A percentile compares a stretch with the other conserved stretches of the same genome.
Conservation (phyloP, 92 coral and sea anemone genomes). For the Phenganax stokvisi region DNA sequence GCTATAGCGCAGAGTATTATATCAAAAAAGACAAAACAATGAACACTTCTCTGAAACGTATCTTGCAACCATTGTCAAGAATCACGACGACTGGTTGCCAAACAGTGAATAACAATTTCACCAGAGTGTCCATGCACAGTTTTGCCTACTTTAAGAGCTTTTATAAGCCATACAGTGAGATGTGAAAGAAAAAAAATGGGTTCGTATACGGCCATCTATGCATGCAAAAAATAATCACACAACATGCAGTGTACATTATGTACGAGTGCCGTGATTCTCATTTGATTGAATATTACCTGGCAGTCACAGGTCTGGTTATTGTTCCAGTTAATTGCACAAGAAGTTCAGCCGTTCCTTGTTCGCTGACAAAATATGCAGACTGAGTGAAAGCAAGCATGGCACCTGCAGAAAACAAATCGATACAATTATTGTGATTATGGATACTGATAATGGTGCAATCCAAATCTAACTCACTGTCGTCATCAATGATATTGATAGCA, state of each 20-base stretch:
- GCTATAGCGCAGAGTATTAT: no score
- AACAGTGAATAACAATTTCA: no score
- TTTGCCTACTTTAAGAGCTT: no score
- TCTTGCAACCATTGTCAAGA: no score
- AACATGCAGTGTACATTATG: background rate
- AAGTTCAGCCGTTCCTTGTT: constrained; percentile 4
- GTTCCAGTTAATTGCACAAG: constrained; percentile 28
- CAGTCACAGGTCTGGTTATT: constrained; percentile 23
- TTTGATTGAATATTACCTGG: constrained; percentile 2
- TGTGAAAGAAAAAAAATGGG: no score
- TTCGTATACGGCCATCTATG: no score
- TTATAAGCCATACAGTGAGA: no score
- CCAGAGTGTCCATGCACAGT: no score
- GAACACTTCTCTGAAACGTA: no score
- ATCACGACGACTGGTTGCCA: no score
- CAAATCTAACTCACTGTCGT: no score
- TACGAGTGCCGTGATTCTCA: background rate
- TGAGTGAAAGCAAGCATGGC: constrained; percentile 7
- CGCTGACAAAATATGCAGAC: background rate
- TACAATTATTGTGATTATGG: background rate
- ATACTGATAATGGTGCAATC: background rate
- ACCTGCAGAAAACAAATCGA: background rate
- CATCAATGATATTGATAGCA: background rate
- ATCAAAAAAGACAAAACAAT: no score
- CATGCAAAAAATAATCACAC: background rate